phyloP scores from a whole-genome alignment of 2,797 vertebrate genomes.

The Pelochelys cantorii region DNA sequence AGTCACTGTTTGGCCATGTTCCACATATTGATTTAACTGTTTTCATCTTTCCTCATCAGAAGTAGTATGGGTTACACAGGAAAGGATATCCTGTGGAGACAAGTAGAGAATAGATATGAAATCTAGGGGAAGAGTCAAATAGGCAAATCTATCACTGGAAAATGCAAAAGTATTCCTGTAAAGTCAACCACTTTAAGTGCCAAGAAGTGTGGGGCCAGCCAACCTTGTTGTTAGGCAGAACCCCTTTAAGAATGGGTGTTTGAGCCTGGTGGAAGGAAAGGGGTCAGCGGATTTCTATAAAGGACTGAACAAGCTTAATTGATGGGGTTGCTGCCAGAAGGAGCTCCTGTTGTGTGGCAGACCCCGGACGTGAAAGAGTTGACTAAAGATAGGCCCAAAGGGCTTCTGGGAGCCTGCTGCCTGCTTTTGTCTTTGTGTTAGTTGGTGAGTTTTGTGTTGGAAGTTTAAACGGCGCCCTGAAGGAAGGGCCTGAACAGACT shows the following conservation, averaged over 20 bases:
- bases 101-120: background rate
- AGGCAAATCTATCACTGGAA: background rate
- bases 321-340: background rate
- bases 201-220: background rate
- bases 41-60: background rate
- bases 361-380: background rate
- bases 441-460: background rate
- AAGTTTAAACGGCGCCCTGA: background rate
- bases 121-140: background rate
- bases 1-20: rapidly evolving
- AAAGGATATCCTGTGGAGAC: background rate
- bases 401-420: background rate
- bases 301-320: background rate
- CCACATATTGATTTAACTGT: background rate
- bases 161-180: background rate
- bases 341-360: background rate
- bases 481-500: background rate
- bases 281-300: background rate
- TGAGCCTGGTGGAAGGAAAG: background rate
- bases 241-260: background rate
- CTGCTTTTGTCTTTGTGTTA: background rate
- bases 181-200: background rate
- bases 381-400: background rate
- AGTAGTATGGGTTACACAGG: background rate
- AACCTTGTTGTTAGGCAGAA: background rate